Percentiles rank a stretch among this genome's conserved stretches.
Evolutionary conservation across 2,797 vertebrate species (phyloP).

Genomic region (Peromyscus melanophrys): DNA sequence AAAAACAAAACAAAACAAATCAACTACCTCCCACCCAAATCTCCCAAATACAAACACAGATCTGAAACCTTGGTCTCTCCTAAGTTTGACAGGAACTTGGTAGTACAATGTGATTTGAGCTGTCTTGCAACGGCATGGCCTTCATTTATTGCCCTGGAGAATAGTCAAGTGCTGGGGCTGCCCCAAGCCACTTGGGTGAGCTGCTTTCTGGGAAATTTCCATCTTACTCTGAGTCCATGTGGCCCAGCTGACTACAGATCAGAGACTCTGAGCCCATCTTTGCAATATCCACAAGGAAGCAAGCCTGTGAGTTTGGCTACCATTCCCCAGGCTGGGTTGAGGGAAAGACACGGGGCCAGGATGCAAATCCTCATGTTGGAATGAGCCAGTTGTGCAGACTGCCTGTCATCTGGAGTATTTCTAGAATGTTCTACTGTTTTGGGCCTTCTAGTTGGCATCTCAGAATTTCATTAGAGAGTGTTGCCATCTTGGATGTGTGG

Average conservation of each 20-base stretch:
- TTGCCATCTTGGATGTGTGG: not conserved
- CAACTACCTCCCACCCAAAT: not conserved
- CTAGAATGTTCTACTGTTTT: too few relatives aligned
- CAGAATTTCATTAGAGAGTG: not conserved
- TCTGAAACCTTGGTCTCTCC: not conserved
- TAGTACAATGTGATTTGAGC: not conserved
- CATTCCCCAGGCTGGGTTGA: too few relatives aligned
- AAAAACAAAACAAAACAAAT: not conserved
- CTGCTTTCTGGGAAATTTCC: not conserved
- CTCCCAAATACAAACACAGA: not conserved
- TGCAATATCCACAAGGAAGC: not conserved
- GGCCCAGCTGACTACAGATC: not conserved
- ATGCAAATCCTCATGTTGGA: not conserved
- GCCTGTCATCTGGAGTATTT: rapidly evolving
- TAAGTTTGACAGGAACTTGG: not conserved
- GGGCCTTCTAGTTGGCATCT: not conserved
- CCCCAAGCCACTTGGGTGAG: not conserved
- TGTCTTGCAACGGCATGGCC: rapidly evolving
- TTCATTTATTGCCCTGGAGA: too few relatives aligned
- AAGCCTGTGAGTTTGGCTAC: not conserved
- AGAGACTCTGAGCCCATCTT: not conserved
- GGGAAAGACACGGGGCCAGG: not conserved
- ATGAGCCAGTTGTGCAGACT: rapidly evolving
- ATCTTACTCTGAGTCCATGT: not conserved
- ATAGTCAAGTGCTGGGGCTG: not conserved